These are phyloP conservation scores for Phaethon lepturus DNA, from an alignment of 2,113 vertebrate genomes.

Conservation along the genomic window DNA sequence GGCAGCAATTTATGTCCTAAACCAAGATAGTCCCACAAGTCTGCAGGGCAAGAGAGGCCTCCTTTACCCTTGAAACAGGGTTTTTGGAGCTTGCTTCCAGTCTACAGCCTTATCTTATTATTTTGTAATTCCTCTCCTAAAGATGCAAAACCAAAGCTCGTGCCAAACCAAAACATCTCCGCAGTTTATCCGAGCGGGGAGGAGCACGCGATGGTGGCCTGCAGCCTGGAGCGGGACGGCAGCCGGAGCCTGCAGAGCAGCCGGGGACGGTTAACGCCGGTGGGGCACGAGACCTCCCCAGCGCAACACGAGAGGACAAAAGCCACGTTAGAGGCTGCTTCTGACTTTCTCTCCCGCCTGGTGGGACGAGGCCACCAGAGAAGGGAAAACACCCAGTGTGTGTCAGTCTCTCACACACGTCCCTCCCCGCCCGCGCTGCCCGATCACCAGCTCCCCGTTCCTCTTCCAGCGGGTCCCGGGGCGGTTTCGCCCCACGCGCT, in stretches of 20 bases:
- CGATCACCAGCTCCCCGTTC: fast-evolving
- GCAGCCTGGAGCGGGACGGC: neutral
- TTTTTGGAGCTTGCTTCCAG: neutral
- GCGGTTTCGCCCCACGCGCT: fast-evolving
- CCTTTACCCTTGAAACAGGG: neutral
- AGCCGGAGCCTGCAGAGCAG: neutral
- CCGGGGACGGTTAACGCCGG: neutral
- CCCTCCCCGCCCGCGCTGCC: neutral
- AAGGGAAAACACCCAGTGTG: neutral
- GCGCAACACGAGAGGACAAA: fast-evolving
- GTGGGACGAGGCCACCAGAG: fast-evolving
- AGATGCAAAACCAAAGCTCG: constrained; percentile 13
- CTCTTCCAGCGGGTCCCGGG: neutral
- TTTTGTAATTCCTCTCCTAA: constrained; percentile 54
- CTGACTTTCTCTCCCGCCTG: neutral
- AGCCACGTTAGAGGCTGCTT: fast-evolving
- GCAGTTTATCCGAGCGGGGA: neutral
- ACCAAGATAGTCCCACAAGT: neutral
- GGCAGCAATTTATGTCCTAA: neutral
- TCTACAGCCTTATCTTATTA: constrained; percentile 30
- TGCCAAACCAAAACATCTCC: constrained; percentile 59
- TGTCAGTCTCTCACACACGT: neutral
- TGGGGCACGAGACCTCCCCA: neutral
- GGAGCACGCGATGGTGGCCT: neutral
- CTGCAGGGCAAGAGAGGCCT: neutral